phyloP scores from a whole-genome alignment of 2,888 invertebrate species.

The Suillia variegata region DNA sequence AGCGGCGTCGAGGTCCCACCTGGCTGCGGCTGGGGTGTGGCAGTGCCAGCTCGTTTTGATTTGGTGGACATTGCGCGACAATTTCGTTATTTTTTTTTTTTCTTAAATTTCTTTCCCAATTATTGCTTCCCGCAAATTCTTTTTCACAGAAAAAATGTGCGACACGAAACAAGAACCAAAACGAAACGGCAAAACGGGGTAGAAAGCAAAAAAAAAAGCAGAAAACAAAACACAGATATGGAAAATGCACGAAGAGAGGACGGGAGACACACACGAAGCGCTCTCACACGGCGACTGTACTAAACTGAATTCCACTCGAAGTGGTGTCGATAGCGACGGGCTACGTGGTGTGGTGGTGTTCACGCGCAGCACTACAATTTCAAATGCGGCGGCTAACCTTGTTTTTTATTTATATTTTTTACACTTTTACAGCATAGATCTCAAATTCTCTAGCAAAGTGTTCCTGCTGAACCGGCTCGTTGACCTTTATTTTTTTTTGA shows the following conservation, averaged over 20 bases:
- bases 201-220: neutral
- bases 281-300: constrained; percentile 47
- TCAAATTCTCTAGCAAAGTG: neutral
- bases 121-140: neutral
- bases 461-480: neutral
- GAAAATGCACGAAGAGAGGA: neutral
- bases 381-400: neutral
- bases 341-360: too few species aligned
- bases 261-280: constrained; percentile 21
- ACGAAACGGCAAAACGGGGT: constrained; percentile 2
- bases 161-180: constrained; percentile 4
- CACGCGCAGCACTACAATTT: too few species aligned
- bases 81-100: too few species aligned
- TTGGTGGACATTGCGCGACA: constrained; percentile 48
- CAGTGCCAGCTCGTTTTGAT: constrained; percentile 59
- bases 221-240: too few species aligned
- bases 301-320: constrained; percentile 31
- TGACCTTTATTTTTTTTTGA: too few species aligned
- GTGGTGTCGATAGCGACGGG: too few species aligned
- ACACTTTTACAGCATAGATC: too few species aligned
- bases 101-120: too few species aligned
- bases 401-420: too few species aligned
- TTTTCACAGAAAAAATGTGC: neutral
- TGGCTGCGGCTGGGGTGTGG: constrained; percentile 53
- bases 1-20: constrained; percentile 74